Percentiles rank a stretch among this genome's conserved stretches.
Evolutionary conservation across 1,140 invertebrate species (phyloP).

Genomic region (Pachypeltis micranthus): DNA sequence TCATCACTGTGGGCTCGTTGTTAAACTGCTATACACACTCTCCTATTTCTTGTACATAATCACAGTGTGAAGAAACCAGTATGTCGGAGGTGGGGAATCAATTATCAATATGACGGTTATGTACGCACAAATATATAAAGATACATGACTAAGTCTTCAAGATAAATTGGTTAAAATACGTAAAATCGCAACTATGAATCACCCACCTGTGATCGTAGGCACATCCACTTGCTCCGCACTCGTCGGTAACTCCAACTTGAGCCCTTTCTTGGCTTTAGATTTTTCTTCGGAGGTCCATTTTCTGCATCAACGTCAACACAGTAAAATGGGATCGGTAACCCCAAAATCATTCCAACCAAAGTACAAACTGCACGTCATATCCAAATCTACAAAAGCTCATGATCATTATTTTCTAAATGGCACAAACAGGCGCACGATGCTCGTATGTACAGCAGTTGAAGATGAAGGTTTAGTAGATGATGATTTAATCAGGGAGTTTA

Average conservation of each 20-base stretch:
- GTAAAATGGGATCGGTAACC: too few relatives aligned
- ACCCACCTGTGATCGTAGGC: conserved; percentile 13
- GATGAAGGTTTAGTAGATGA: not conserved
- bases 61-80: too few relatives aligned
- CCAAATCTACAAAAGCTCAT: not conserved
- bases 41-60: too few relatives aligned
- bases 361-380: not conserved
- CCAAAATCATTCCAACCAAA: too few relatives aligned
- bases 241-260: conserved; percentile 51
- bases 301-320: conserved; percentile 29
- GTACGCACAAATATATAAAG: not conserved
- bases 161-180: too few relatives aligned
- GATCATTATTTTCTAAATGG: not conserved
- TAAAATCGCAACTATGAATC: too few relatives aligned
- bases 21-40: too few relatives aligned
- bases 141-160: too few relatives aligned
- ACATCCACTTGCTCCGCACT: conserved; percentile 21
- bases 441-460: not conserved
- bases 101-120: too few relatives aligned
- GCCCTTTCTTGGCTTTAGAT: conserved; percentile 49
- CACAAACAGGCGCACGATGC: conserved; percentile 1
- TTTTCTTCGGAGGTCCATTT: conserved; percentile 51
- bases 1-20: too few relatives aligned
- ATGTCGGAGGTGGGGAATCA: too few relatives aligned
- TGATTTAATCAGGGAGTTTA: not conserved